phyloP scores from a whole-genome alignment of 2,113 vertebrate genomes.

The Caranx melampygus region DNA sequence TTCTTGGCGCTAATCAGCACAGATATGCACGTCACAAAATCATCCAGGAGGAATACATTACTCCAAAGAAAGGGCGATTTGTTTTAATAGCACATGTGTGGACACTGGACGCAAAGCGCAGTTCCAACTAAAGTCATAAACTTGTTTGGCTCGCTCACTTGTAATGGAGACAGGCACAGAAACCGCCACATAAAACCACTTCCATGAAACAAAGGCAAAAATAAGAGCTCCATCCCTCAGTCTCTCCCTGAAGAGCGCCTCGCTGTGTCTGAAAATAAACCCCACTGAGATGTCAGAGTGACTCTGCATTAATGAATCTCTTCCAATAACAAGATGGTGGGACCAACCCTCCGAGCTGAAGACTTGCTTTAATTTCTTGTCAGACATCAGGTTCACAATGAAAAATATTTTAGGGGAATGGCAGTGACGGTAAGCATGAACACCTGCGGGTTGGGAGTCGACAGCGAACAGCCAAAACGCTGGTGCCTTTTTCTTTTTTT shows the following conservation, averaged over 20 bases:
- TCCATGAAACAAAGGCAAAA: slow-evolving; percentile 7
- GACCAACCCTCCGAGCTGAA: slow-evolving; percentile 22
- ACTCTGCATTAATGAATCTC: slow-evolving; percentile 29
- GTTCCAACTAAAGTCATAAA: not conserved
- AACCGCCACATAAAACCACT: not conserved
- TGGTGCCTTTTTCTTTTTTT: not conserved
- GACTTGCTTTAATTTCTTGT: slow-evolving; percentile 10
- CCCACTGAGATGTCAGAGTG: not conserved
- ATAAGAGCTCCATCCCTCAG: slow-evolving; percentile 1
- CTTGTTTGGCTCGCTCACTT: not conserved
- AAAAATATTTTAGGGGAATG: slow-evolving; percentile 32
- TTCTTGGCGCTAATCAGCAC: not conserved
- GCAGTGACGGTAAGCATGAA: slow-evolving; percentile 48
- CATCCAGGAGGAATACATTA: not conserved
- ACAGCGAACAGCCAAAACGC: slow-evolving; percentile 14
- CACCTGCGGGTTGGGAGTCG: slow-evolving; percentile 53
- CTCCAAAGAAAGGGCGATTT: not conserved
- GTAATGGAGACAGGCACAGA: slow-evolving; percentile 5
- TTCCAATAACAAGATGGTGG: slow-evolving; percentile 15
- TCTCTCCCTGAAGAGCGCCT: not conserved
- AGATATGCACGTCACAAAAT: not conserved
- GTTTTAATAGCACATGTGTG: not conserved
- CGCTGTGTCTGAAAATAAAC: slow-evolving; percentile 16
- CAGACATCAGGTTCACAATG: slow-evolving; percentile 33
- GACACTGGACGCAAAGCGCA: not conserved